Conservation (phyloP, 2,888 invertebrate genomes). For the Drosophila heteroneura region DNA sequence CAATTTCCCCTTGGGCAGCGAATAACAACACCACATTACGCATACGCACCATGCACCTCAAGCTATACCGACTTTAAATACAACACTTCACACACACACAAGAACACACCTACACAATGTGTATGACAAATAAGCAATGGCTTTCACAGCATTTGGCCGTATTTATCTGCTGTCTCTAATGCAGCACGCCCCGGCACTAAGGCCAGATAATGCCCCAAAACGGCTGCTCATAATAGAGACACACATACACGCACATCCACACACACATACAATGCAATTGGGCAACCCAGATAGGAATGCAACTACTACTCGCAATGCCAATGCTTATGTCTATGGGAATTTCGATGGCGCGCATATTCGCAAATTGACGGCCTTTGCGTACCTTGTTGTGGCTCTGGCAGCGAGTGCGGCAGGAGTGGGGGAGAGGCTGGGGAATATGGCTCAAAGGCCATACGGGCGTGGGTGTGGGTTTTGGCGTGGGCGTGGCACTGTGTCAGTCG, state of each 20-base stretch:
- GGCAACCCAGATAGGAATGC: slow-evolving; percentile 41
- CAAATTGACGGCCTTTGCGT: slow-evolving; percentile 61
- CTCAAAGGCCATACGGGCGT: slow-evolving; percentile 9
- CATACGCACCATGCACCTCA: slow-evolving; percentile 42
- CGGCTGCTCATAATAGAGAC: slow-evolving; percentile 28
- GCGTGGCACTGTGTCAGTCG: slow-evolving; percentile 45
- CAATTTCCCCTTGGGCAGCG: slow-evolving; percentile 45
- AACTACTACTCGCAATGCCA: slow-evolving; percentile 29
- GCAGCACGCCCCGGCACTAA: slow-evolving; percentile 37
- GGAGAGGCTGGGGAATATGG: not conserved
- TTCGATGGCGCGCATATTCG: slow-evolving; percentile 72
- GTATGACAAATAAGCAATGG: slow-evolving; percentile 72
- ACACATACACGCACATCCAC: not conserved
- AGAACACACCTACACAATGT: not conserved
- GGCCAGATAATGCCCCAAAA: slow-evolving; percentile 14
- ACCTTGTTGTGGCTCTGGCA: slow-evolving; percentile 25
- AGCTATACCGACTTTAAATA: slow-evolving; percentile 11
- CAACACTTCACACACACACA: not conserved
- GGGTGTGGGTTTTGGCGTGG: not conserved
- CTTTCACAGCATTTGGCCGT: slow-evolving; percentile 60
- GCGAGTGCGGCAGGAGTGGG: not conserved
- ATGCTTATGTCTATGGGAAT: slow-evolving; percentile 52
- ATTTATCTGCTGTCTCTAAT: slow-evolving; percentile 69
- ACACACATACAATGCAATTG: slow-evolving; percentile 43
- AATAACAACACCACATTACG: slow-evolving; percentile 13